Evolutionary conservation across 2,888 invertebrate species (phyloP).

Genomic region (Arge pagana): DNA sequence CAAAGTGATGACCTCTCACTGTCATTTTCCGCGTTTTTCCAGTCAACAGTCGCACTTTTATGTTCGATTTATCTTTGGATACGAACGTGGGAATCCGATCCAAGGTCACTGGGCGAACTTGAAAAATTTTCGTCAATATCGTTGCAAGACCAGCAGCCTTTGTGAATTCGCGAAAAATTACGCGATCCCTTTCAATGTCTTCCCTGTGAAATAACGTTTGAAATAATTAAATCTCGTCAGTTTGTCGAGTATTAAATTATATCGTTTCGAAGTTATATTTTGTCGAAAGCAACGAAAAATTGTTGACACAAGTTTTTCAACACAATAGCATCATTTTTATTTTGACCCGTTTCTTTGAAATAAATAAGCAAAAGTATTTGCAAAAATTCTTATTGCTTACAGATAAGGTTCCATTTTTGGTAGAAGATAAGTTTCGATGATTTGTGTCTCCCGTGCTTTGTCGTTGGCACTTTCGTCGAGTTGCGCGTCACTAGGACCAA

Average conservation of each 20-base stretch:
- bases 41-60: conserved; percentile 67
- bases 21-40: conserved; percentile 74
- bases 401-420: conserved; percentile 73
- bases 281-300: conserved; percentile 13
- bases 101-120: conserved; percentile 66
- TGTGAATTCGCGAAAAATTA: conserved; percentile 68
- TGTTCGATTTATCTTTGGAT: conserved; percentile 79
- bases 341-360: background rate
- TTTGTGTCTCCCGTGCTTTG: conserved; percentile 74
- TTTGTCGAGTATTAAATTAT: background rate
- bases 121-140: conserved; percentile 77
- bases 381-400: conserved; percentile 63
- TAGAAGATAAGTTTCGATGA: conserved; percentile 74
- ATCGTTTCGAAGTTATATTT: conserved; percentile 4
- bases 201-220: conserved; percentile 57
- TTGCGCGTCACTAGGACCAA: conserved; percentile 83
- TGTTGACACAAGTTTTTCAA: background rate
- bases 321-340: background rate
- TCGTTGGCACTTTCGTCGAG: conserved; percentile 81
- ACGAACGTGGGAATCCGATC: conserved; percentile 85
- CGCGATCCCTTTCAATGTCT: conserved; percentile 67
- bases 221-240: background rate
- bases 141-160: conserved; percentile 81
- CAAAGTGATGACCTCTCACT: conserved; percentile 88
- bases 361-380: conserved; percentile 5